Evolutionary conservation across 2,888 invertebrate species (phyloP), one percentile per base, ranked within the genome.

Genomic region (Spilosoma lubricipeda): DNA sequence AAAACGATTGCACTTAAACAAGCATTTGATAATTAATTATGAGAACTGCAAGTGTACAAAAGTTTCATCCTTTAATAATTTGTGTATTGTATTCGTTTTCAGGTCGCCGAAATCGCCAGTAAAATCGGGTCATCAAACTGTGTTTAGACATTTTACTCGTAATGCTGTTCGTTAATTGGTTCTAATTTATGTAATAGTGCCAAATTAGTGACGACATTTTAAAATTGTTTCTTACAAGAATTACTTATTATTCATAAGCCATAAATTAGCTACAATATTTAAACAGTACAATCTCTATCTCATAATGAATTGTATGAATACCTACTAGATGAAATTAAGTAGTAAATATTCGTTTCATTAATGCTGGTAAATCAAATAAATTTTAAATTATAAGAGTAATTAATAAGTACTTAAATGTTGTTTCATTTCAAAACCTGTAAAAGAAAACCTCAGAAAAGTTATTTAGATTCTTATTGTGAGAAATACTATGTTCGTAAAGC

Each of bases 91-190:
- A 84, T 85, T 85, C 70, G 73, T 78, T 92, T 89, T 0, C 94
- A 95, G 95, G 94, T 90, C 95, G 95, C 92, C 89, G 95, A 86
- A 95, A 93, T 93, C 95, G 95, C 86, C 95, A 95, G 90, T 95
- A 94, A 93, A 78, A 84, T 78, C 68, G 72, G 79, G 70, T 78
- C 70, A 75, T 80, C 76, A 85, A 83, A 84, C 82, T 87, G 87
- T 85, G 83, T 89, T 90, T 90, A 91, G 87, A 89, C 85, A 80
- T 88, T 90, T 88, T 87, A 74, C 87, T 89, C 87, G 85, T 88
- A 86, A 86, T 86, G 85, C 81, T 88, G 87, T 89, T 91, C 82
- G 89, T 91, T 92, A 88, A 88, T 90, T 89, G 90, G 86, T 90
- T 91, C 88, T 89, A 79, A 89, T 92, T 91, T 90, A 89, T 87